These are phyloP conservation scores for Melanotaenia duboulayi DNA, from an alignment of 2,113 vertebrate genomes.

Conservation along the genomic window DNA sequence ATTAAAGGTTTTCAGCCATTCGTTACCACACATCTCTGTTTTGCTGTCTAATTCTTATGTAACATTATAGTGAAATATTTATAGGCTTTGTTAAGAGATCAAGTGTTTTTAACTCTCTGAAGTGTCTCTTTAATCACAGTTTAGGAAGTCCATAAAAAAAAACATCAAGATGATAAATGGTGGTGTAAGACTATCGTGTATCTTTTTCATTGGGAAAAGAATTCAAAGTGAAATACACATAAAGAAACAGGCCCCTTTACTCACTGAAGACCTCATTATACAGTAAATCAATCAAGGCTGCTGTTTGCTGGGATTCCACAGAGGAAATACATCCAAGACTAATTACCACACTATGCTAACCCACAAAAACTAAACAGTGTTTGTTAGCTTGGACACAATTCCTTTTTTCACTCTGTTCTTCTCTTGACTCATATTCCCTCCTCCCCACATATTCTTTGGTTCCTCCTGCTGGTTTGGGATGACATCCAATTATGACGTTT, in stretches of 20 bases:
- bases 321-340: slow-evolving; percentile 30
- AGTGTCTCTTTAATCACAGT: slow-evolving; percentile 6
- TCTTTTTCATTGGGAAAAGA: background rate
- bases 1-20: background rate
- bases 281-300: slow-evolving; percentile 28
- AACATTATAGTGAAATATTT: background rate
- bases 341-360: slow-evolving; percentile 22
- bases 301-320: slow-evolving; percentile 43
- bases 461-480: slow-evolving; percentile 10
- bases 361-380: slow-evolving; percentile 17
- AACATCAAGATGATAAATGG: background rate
- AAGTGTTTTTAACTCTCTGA: background rate
- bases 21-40: background rate
- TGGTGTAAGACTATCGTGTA: background rate
- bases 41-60: background rate
- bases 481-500: slow-evolving; percentile 30
- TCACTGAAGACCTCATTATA: slow-evolving; percentile 27
- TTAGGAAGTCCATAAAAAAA: slow-evolving; percentile 11
- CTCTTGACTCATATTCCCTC: background rate
- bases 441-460: background rate
- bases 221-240: slow-evolving; percentile 6
- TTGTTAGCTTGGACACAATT: slow-evolving; percentile 34
- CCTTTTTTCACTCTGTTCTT: slow-evolving; percentile 11
- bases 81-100: background rate
- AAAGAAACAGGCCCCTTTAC: slow-evolving; percentile 7